phyloP scores from a whole-genome alignment of 2,113 vertebrate species.

The Gambusia affinis region DNA sequence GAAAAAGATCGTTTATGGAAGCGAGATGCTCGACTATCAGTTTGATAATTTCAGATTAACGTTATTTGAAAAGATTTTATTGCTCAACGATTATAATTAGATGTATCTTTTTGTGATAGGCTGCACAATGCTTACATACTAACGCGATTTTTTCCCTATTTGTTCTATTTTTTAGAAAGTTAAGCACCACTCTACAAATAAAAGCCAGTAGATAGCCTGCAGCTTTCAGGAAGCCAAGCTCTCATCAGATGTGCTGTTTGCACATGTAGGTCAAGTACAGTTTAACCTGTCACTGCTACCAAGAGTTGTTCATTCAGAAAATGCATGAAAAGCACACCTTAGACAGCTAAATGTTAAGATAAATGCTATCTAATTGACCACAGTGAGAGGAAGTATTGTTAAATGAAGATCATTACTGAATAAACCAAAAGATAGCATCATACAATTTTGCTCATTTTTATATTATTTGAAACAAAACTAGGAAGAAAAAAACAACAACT shows the following conservation, averaged over 20 bases:
- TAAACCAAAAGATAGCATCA: no score
- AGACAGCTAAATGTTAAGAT: background rate
- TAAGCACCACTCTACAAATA: no score
- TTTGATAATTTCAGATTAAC: background rate
- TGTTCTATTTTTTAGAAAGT: background rate
- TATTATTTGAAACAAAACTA: no score
- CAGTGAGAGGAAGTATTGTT: no score
- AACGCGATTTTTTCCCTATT: background rate
- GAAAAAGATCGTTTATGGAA: slow-evolving; percentile 10
- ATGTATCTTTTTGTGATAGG: background rate
- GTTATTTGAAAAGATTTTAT: background rate
- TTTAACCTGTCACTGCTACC: background rate
- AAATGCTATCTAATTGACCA: background rate
- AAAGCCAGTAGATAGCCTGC: no score
- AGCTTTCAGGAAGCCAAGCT: no score
- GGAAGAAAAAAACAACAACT: no score
- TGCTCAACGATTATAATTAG: background rate
- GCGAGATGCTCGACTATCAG: background rate
- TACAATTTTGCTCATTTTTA: no score
- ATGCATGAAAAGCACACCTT: background rate
- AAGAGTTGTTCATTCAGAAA: background rate
- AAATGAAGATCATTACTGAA: no score
- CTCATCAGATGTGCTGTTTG: background rate
- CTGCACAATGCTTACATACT: background rate
- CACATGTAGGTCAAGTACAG: background rate